Percentiles rank a stretch among this genome's conserved stretches.
These are phyloP conservation scores for Menura novaehollandiae DNA, from an alignment of 2,113 vertebrate genomes.

Conservation along the genomic window DNA sequence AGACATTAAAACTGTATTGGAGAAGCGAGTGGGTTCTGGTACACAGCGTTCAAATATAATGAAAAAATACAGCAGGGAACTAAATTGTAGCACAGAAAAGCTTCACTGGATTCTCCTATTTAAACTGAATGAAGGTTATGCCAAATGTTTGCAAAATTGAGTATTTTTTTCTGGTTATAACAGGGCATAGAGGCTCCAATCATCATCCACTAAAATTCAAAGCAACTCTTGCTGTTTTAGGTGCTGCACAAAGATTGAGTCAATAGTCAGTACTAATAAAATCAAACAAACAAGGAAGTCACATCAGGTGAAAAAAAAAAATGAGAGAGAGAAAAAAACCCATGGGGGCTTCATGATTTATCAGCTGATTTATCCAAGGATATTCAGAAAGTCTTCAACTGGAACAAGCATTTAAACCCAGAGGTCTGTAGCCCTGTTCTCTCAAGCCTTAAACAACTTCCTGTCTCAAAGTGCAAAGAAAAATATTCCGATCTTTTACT, in stretches of 20 bases:
- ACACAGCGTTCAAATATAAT: neutral
- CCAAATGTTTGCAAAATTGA: neutral
- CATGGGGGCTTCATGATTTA: neutral
- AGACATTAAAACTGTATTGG: neutral
- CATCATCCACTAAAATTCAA: neutral
- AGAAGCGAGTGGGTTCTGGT: neutral
- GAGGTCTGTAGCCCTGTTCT: neutral
- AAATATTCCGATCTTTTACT: neutral
- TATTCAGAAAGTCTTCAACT: neutral
- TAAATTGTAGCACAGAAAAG: neutral
- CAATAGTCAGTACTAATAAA: neutral
- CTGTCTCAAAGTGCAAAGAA: neutral
- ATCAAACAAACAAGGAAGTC: neutral
- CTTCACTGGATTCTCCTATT: neutral
- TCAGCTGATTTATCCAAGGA: neutral
- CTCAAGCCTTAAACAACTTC: neutral
- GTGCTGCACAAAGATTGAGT: neutral
- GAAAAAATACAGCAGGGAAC: neutral
- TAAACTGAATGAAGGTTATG: neutral
- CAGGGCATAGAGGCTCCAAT: neutral
- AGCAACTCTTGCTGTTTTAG: neutral
- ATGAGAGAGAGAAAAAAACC: neutral
- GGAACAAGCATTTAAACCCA: neutral
- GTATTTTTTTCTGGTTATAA: neutral
- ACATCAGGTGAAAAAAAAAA: rapidly evolving